Evolutionary conservation across 2,113 vertebrate species (phyloP).

Genomic region (Galeopterus variegatus): DNA sequence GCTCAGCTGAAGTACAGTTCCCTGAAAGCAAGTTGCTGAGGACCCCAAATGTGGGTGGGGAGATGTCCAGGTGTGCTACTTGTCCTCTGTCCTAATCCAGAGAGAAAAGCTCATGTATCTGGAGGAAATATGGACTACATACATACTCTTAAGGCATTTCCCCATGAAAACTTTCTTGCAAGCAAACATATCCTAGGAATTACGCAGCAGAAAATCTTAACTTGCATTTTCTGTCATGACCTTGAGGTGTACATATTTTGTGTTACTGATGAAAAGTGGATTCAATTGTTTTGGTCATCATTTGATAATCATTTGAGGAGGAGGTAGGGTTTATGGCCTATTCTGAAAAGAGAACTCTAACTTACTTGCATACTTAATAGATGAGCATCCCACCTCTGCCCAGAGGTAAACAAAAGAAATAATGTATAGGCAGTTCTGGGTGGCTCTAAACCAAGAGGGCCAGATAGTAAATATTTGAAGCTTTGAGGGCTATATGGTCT

Average conservation of each 20-base stretch:
- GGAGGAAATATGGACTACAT: too few relatives aligned
- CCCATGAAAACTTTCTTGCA: background rate
- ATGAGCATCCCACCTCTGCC: background rate
- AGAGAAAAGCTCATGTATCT: too few relatives aligned
- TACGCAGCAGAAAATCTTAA: background rate
- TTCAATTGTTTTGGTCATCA: background rate
- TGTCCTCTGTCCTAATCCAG: background rate
- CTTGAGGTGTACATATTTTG: background rate
- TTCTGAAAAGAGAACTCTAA: background rate
- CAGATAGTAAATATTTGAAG: background rate
- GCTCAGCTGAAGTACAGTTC: fast-evolving
- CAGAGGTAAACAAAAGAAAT: too few relatives aligned
- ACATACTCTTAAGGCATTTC: too few relatives aligned
- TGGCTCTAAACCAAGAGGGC: background rate
- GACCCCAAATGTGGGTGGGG: background rate
- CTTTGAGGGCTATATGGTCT: fast-evolving
- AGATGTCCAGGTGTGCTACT: background rate
- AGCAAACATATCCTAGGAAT: background rate
- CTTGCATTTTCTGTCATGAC: background rate
- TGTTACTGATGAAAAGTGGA: background rate
- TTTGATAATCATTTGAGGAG: background rate
- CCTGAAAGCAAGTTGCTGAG: background rate
- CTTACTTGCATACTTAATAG: background rate
- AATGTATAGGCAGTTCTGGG: too few relatives aligned
- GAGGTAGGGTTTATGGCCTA: background rate